A percentile compares a stretch with the other conserved stretches of the same genome.
Conservation (phyloP, 1,140 invertebrate genomes). For the Chrysopa pallens region DNA sequence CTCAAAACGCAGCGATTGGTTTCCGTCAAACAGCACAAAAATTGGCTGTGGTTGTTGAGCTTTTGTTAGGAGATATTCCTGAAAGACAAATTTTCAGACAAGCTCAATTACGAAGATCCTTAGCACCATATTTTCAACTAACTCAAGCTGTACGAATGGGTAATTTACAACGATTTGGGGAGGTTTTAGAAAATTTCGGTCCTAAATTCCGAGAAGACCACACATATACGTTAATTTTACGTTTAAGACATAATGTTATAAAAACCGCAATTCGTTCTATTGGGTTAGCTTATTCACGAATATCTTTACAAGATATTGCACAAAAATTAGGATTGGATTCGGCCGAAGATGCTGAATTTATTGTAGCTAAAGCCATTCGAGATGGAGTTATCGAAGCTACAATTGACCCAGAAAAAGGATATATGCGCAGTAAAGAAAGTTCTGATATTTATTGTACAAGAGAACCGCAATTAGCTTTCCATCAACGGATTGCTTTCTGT, state of each 20-base stretch:
- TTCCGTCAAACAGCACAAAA: conserved; percentile 98
- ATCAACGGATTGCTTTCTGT: conserved; percentile 96
- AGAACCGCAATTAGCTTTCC: conserved; percentile 92
- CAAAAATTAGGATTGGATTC: conserved; percentile 84
- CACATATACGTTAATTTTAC: conserved; percentile 86
- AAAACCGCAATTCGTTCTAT: conserved; percentile 97
- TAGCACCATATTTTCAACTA: conserved; percentile 92
- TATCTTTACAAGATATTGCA: conserved; percentile 88
- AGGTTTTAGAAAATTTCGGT: conserved; percentile 81
- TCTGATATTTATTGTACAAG: conserved; percentile 94
- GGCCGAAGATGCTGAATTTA: conserved; percentile 95
- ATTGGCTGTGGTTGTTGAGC: conserved; percentile 85
- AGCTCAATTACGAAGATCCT: conserved; percentile 62
- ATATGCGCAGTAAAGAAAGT: conserved; percentile 93
- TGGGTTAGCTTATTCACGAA: conserved; percentile 89
- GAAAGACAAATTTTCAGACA: conserved; percentile 80
- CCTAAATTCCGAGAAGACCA: conserved; percentile 76
- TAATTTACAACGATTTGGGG: conserved; percentile 84
- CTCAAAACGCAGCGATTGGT: conserved; percentile 92
- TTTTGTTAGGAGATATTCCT: conserved; percentile 93
- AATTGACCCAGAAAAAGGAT: conserved; percentile 86
- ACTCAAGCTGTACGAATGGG: conserved; percentile 94
- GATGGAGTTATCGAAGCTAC: conserved; percentile 98
- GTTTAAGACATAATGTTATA: conserved; percentile 95
- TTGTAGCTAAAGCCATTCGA: conserved; percentile 97